Evolutionary conservation across 2,113 vertebrate genomes (phyloP), one percentile per base, ranked within the genome.

Genomic region (Oostethus manadensis): DNA sequence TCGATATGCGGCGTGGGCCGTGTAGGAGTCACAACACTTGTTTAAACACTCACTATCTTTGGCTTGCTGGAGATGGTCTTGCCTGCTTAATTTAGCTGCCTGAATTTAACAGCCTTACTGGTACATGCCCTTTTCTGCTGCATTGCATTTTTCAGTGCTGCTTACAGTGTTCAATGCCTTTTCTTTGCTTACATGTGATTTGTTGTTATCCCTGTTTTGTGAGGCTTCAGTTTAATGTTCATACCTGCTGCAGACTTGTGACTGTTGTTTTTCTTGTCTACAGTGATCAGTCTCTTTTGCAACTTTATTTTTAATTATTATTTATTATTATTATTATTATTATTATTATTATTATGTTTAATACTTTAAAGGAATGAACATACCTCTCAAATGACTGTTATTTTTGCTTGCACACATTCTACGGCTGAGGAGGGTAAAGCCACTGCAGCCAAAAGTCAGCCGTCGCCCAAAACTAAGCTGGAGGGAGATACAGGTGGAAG

Each of bases 1-100:
- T 83, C 81, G 73, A 85, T 84, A 76, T 72, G 77, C 72, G 70
- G 80, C 76, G 83, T 83, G 77, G 81, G 80, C 78, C 14, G 79
- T 45, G 83, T 81, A 79, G 81, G 81, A 80, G 74, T 82, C 81
- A 79, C 70, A 79, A 76, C 75, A 81, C 71, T 82, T 74, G 73
- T 82, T 86, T 81, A 76, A 78, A 81, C 66, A 73, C 68, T 73
- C 72, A 55, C 72, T 78, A 65, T 67, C 72, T 80, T 65, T 70
- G 63, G 55, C 72, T 80, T 71, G 48, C 61, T 70, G 62, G 68
- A 77, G 59, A 71, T 79, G 53, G 10, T 70, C 78, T 51, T 74
- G 68, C 48, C 61, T 79, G 73, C 77, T 73, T 68, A 67, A 78
- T 82, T 81, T 78, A 83, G 78, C 66, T 71, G 66, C 51, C 56